Evolutionary conservation across 2,797 vertebrate genomes (phyloP).

Genomic region (Eulemur albifrons): DNA sequence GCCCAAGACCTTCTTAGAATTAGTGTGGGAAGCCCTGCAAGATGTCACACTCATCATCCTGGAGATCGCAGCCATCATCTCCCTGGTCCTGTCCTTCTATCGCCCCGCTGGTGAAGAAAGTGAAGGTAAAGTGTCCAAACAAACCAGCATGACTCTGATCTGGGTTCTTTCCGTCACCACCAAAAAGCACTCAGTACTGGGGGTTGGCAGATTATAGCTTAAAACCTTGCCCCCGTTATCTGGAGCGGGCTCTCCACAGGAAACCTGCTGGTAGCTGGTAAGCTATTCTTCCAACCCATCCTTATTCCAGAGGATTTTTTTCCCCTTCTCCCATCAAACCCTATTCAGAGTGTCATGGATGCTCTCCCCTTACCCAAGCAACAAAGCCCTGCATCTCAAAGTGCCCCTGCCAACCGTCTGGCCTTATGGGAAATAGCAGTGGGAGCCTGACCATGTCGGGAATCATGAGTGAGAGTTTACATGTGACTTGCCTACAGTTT

Average conservation of each 20-base stretch:
- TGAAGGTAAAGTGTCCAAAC: constrained; percentile 86
- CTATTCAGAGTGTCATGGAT: background rate
- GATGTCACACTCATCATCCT: constrained; percentile 98
- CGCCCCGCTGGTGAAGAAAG: constrained; percentile 91
- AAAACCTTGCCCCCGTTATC: no score
- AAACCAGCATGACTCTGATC: rapidly evolving
- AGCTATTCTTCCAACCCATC: background rate
- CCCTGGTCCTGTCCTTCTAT: constrained; percentile 95
- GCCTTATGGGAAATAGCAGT: background rate
- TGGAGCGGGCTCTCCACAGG: background rate
- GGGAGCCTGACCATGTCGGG: background rate
- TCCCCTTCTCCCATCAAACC: background rate
- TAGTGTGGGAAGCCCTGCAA: constrained; percentile 99
- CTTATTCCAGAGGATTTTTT: background rate
- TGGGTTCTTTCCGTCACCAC: background rate
- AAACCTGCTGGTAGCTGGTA: background rate
- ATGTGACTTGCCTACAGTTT: background rate
- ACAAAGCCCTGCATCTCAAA: background rate
- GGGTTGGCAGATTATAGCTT: background rate
- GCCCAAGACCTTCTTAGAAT: constrained; percentile 95
- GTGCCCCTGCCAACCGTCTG: background rate
- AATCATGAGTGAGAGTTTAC: background rate
- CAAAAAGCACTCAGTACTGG: background rate
- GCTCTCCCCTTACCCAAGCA: background rate
- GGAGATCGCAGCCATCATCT: constrained; percentile 97